Conservation (phyloP, 2,888 invertebrate genomes). For the Drosophila rubida region DNA sequence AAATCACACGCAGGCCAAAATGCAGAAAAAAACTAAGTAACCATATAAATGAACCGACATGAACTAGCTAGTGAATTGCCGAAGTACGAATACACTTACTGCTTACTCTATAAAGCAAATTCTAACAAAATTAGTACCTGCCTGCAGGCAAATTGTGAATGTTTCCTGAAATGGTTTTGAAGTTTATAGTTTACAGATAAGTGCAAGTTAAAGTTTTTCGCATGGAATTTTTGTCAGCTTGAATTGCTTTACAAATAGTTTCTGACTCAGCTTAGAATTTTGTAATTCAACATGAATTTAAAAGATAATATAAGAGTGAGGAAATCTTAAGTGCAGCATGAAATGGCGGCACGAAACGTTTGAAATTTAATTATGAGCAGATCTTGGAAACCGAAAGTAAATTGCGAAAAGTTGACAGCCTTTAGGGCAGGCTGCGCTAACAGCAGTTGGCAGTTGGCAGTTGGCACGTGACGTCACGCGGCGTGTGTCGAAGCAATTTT, state of each 20-base stretch:
- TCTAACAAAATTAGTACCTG: too few species aligned
- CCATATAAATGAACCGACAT: constrained; percentile 9
- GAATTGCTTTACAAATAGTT: too few species aligned
- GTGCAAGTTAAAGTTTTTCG: too few species aligned
- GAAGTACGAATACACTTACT: constrained; percentile 25
- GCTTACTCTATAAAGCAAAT: not conserved
- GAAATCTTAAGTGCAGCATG: not conserved
- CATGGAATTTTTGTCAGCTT: too few species aligned
- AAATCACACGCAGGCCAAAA: constrained; percentile 29
- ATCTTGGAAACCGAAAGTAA: constrained; percentile 12
- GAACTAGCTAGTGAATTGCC: not conserved
- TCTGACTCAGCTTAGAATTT: too few species aligned
- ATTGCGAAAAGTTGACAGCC: constrained; percentile 35
- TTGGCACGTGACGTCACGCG: constrained; percentile 64
- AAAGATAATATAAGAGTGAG: too few species aligned
- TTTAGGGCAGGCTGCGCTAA: constrained; percentile 23
- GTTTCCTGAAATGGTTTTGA: too few species aligned
- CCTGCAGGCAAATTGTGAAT: too few species aligned
- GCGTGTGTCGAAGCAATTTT: constrained; percentile 39
- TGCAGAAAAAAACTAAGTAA: constrained; percentile 21
- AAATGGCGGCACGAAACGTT: not conserved
- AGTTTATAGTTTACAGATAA: too few species aligned
- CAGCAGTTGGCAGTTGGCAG: constrained; percentile 32
- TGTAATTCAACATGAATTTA: too few species aligned
- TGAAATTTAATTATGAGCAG: not conserved